Evolutionary conservation across 2,113 vertebrate species (phyloP), one percentile per base, ranked within the genome.

Genomic region (Zosterops japonicus): DNA sequence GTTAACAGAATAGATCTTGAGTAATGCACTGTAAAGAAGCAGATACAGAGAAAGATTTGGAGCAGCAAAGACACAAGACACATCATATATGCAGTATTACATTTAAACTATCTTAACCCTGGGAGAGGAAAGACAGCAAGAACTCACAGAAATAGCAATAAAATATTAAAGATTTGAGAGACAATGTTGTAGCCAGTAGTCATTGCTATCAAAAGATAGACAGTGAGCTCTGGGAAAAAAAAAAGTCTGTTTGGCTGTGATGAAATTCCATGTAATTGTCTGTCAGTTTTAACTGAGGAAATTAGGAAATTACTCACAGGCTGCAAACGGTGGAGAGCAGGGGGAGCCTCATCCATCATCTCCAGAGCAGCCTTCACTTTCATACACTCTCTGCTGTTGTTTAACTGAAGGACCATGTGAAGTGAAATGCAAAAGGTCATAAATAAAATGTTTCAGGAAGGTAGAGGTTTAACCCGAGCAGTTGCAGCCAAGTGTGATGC

Each of bases 271-370:
- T 81, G 83, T 82, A 78, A 92, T 86, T 91, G 64, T 78, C 91
- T 91, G 96, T 91, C 94, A 89, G 47, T 57, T 95, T 92, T 87
- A 93, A 70, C 87, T 49, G 83, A 95, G 77, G 67, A 87, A 96
- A 91, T 95, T 82, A 95, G 87, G 61, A 79, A 84, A 79, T 93
- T 65, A 94, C 69, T 97, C 81, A 71, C 1, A 2, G 70, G 44
- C 87, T 84, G 56, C 72, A 75, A 93, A 72, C 0, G 0, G 47
- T 36, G 56, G 61, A 56, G 60, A 90, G 41, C 6, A 6, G 25
- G 39, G 64, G 44, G 49, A 94, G 77, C 77, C 61, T 95, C 93
- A 95, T 93, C 83, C 65, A 65, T 95, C 91, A 93, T 64, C 56
- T 82, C 46, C 77, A 81, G 77, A 53, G 70, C 67, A 89, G 65